These are phyloP conservation scores for Mactra quadrangularis DNA, from an alignment of 1,140 invertebrate genomes.

Conservation along the genomic window DNA sequence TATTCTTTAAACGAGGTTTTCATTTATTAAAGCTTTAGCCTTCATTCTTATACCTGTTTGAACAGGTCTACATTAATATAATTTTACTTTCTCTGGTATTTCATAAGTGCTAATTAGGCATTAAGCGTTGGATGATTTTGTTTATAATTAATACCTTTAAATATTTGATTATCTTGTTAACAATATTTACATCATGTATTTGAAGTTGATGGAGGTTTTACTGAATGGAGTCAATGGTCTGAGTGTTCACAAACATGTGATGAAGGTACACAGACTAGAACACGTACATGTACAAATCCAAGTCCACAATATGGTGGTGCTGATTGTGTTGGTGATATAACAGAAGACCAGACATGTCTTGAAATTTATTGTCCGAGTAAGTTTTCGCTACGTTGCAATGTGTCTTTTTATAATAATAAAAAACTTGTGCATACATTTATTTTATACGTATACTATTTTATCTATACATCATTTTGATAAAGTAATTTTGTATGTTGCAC, in stretches of 20 bases:
- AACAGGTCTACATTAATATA: constrained; percentile 41
- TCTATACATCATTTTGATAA: too few relatives aligned
- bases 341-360: constrained; percentile 42
- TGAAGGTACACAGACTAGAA: constrained; percentile 16
- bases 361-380: constrained; percentile 52
- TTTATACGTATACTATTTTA: too few relatives aligned
- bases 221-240: constrained; percentile 10
- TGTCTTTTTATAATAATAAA: too few relatives aligned
- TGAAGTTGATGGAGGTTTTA: constrained; percentile 44
- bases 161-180: too few relatives aligned
- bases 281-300: constrained; percentile 44
- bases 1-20: neutral
- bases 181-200: too few relatives aligned
- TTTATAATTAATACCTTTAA: too few relatives aligned
- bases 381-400: too few relatives aligned
- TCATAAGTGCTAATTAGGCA: neutral
- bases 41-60: neutral
- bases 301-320: constrained; percentile 54
- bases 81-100: constrained; percentile 33
- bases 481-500: too few relatives aligned
- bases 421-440: too few relatives aligned
- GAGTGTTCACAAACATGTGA: constrained; percentile 44
- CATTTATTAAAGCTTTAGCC: neutral
- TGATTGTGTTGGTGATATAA: constrained; percentile 51
- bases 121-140: too few relatives aligned